Conservation (phyloP, 2,797 vertebrate species). For the Naso thynnoides region DNA sequence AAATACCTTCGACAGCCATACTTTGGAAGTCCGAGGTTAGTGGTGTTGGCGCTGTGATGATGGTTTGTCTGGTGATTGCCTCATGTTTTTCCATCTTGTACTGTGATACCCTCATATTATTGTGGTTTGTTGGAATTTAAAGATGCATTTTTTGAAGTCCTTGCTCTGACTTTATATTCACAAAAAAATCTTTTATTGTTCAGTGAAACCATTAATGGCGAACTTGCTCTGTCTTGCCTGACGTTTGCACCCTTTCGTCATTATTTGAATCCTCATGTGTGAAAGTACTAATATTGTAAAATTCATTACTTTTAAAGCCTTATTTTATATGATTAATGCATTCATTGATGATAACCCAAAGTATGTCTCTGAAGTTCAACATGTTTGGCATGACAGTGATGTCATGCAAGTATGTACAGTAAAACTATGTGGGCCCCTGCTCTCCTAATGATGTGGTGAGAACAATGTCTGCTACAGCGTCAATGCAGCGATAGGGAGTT, state of each 20-base stretch:
- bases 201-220: background rate
- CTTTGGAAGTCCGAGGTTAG: too few species aligned
- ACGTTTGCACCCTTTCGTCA: constrained; percentile 2
- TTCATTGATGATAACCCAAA: constrained; percentile 40
- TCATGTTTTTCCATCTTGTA: constrained; percentile 27
- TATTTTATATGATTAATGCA: constrained; percentile 20
- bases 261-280: constrained; percentile 10
- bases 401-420: constrained; percentile 48
- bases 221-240: background rate
- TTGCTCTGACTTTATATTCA: constrained; percentile 2
- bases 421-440: constrained; percentile 62
- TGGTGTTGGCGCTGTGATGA: constrained; percentile 24
- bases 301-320: constrained; percentile 17
- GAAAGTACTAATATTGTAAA: constrained; percentile 20
- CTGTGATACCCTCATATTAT: constrained; percentile 20
- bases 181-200: background rate
- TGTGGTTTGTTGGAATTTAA: constrained; percentile 12
- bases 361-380: constrained; percentile 53
- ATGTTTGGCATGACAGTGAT: constrained; percentile 66
- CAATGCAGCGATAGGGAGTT: constrained; percentile 63
- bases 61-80: constrained; percentile 31
- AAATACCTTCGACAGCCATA: constrained; percentile 32
- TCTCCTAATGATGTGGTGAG: constrained; percentile 68
- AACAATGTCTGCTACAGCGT: constrained; percentile 64
- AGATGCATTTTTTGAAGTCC: constrained; percentile 9